Conservation (phyloP, 1,140 invertebrate genomes). For the Brachionus sp. region DNA sequence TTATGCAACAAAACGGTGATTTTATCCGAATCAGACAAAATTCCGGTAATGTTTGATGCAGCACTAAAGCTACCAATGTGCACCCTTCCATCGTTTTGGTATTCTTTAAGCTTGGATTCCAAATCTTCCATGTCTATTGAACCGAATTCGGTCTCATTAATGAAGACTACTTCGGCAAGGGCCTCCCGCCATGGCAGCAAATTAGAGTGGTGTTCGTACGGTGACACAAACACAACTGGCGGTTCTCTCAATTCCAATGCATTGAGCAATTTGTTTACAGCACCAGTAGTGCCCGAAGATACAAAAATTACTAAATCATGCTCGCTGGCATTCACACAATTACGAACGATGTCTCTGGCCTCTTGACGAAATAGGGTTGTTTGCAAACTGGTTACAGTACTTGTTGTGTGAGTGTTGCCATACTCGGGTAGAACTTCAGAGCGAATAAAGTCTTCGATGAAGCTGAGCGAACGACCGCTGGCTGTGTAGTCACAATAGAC, state of each 20-base stretch:
- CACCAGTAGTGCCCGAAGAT: conserved; percentile 46
- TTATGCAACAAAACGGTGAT: conserved; percentile 77
- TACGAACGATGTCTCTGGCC: conserved; percentile 45
- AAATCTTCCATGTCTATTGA: conserved; percentile 64
- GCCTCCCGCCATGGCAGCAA: conserved; percentile 78
- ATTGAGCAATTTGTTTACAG: conserved; percentile 47
- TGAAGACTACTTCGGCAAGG: conserved; percentile 72
- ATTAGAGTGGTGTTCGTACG: conserved; percentile 78
- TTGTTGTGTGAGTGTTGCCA: conserved; percentile 43
- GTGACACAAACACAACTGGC: conserved; percentile 68
- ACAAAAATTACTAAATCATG: conserved; percentile 47
- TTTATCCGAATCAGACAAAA: conserved; percentile 74
- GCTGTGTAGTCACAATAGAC: conserved; percentile 46
- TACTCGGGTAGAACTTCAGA: conserved; percentile 78
- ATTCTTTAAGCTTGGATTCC: not conserved
- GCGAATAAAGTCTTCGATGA: conserved; percentile 80
- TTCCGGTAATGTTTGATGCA: conserved; percentile 83
- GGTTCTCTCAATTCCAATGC: conserved; percentile 39
- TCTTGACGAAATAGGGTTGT: conserved; percentile 38
- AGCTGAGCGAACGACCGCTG: conserved; percentile 65
- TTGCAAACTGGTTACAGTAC: not conserved
- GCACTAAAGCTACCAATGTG: conserved; percentile 79
- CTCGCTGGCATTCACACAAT: conserved; percentile 47
- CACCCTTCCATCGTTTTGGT: conserved; percentile 47
- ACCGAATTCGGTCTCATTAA: conserved; percentile 73